These are phyloP conservation scores for Machimus rusticus DNA, from an alignment of 2,888 invertebrate genomes.

Conservation along the genomic window DNA sequence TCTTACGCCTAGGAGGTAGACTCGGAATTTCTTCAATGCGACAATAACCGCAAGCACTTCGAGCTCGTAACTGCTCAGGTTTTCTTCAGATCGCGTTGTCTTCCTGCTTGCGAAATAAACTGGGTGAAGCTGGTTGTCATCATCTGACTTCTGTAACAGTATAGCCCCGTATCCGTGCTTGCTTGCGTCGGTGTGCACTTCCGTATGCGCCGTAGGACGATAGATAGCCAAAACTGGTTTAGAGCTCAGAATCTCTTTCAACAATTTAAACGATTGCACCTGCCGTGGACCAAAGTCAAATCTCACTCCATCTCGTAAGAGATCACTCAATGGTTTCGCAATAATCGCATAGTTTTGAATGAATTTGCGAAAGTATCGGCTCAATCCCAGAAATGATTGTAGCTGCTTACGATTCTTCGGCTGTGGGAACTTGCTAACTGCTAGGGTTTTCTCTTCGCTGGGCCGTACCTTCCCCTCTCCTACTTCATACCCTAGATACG, in stretches of 20 bases:
- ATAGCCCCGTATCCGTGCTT: conserved; percentile 49
- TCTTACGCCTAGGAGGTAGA: conserved; percentile 52
- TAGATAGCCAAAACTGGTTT: conserved; percentile 48
- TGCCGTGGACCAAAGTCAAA: neutral
- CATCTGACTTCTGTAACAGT: conserved; percentile 47
- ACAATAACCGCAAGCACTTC: conserved; percentile 55
- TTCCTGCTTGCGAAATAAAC: conserved; percentile 51
- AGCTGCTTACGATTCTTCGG: neutral
- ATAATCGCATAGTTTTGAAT: neutral
- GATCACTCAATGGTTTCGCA: neutral
- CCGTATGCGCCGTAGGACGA: conserved; percentile 45
- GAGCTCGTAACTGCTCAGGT: conserved; percentile 54
- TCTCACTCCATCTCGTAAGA: conserved; percentile 38
- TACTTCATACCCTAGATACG: neutral
- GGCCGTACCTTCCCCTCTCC: neutral
- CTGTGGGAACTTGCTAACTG: neutral
- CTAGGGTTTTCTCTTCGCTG: neutral
- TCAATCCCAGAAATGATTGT: neutral
- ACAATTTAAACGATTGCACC: neutral
- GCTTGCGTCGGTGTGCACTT: conserved; percentile 52
- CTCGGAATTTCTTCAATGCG: conserved; percentile 53
- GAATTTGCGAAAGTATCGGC: neutral
- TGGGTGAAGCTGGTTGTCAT: conserved; percentile 34
- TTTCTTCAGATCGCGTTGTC: conserved; percentile 51
- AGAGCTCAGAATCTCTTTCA: conserved; percentile 37